Percentiles rank a stretch among this genome's conserved stretches.
phyloP scores from a whole-genome alignment of 2,888 invertebrate genomes.

The Eurytoma californica region DNA sequence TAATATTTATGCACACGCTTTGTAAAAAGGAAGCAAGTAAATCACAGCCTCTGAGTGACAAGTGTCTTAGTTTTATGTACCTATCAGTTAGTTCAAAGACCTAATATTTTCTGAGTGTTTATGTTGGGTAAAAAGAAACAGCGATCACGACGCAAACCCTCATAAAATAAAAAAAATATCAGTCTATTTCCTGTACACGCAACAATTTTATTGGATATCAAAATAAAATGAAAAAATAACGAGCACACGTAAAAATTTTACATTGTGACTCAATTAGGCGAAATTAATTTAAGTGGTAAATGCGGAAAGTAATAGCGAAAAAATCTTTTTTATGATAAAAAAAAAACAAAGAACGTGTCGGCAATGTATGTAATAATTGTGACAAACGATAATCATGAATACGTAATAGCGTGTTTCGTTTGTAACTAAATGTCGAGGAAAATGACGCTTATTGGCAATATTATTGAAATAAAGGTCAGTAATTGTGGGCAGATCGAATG shows the following conservation, averaged over 20 bases:
- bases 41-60: constrained; percentile 30
- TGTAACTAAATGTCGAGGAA: constrained; percentile 36
- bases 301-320: constrained; percentile 30
- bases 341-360: constrained; percentile 16
- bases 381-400: constrained; percentile 48
- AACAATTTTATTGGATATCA: constrained; percentile 35
- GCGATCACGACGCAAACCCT: constrained; percentile 30
- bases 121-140: constrained; percentile 24
- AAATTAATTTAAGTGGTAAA: constrained; percentile 13
- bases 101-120: constrained; percentile 50
- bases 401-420: constrained; percentile 29
- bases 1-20: constrained; percentile 40
- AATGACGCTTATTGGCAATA: constrained; percentile 54
- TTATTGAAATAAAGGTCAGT: constrained; percentile 51
- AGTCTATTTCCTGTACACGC: constrained; percentile 35
- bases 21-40: constrained; percentile 22
- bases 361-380: constrained; percentile 41
- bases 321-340: constrained; percentile 35
- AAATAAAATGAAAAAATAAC: constrained; percentile 24
- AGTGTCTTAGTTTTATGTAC: constrained; percentile 23
- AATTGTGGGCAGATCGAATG: constrained; percentile 23
- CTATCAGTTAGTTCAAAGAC: constrained; percentile 19
- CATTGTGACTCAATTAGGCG: constrained; percentile 5
- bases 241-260: constrained; percentile 28
- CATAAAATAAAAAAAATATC: constrained; percentile 25